A percentile compares a stretch with the other conserved stretches of the same genome.
These are phyloP conservation scores for Actenoides lindsayi DNA, from an alignment of 2,113 vertebrate genomes.

Conservation along the genomic window DNA sequence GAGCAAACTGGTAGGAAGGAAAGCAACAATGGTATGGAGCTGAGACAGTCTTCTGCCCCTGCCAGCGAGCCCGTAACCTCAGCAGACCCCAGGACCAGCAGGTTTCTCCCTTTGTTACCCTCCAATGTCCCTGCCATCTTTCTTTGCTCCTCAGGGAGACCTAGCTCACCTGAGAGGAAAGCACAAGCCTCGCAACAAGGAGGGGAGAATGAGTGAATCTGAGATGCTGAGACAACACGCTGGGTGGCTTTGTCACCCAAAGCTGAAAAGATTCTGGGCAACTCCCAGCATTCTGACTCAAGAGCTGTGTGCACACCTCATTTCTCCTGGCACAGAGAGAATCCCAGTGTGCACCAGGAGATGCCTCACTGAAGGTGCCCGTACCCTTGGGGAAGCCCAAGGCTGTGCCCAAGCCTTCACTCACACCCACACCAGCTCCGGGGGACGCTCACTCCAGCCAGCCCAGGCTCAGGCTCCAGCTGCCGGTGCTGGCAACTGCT, in stretches of 20 bases:
- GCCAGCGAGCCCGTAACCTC: fast-evolving
- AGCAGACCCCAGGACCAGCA: fast-evolving
- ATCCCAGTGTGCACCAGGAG: neutral
- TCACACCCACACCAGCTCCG: neutral
- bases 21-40: neutral
- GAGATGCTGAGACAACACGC: neutral
- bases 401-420: neutral
- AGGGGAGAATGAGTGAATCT: neutral
- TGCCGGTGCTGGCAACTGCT: fast-evolving
- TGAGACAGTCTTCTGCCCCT: neutral
- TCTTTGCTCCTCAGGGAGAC: neutral
- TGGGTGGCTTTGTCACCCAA: neutral
- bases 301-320: neutral
- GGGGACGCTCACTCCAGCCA: neutral
- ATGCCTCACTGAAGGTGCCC: neutral
- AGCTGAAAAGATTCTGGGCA: neutral
- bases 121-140: neutral
- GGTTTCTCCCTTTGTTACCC: neutral
- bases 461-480: neutral
- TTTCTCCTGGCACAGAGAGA: neutral
- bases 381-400: neutral
- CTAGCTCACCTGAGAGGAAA: neutral
- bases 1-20: neutral
- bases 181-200: neutral
- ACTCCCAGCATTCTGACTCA: neutral